Evolutionary conservation across 2,888 invertebrate species (phyloP).

Genomic region (Cylloceria caligata): DNA sequence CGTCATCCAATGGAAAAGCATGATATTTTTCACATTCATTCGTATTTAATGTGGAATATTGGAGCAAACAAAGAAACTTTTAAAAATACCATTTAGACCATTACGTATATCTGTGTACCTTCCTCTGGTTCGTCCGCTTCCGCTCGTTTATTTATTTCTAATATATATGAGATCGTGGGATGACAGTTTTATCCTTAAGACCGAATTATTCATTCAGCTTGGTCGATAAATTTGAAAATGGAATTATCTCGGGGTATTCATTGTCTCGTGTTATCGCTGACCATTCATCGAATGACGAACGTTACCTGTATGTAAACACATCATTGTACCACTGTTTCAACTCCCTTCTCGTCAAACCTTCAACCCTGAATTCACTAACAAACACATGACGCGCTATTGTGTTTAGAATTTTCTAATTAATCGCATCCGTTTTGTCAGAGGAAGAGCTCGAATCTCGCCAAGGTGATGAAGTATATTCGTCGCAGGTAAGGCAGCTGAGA

Average conservation of each 20-base stretch:
- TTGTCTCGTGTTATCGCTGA: not conserved
- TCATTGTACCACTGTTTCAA: conserved; percentile 6
- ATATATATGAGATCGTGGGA: not conserved
- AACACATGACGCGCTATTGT: conserved; percentile 62
- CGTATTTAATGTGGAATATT: too few relatives aligned
- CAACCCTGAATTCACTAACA: conserved; percentile 29
- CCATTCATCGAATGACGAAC: not conserved
- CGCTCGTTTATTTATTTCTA: not conserved
- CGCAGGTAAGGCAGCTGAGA: conserved; percentile 61
- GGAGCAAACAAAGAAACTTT: too few relatives aligned
- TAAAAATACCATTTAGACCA: too few relatives aligned
- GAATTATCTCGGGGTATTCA: not conserved
- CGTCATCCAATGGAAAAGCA: conserved; percentile 14
- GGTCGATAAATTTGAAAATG: not conserved
- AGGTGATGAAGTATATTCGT: conserved; percentile 44
- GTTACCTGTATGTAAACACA: not conserved
- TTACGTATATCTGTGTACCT: not conserved
- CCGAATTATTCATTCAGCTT: not conserved
- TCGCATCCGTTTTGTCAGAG: conserved; percentile 72
- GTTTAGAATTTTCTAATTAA: conserved; percentile 72
- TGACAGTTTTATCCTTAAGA: not conserved
- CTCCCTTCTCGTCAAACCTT: conserved; percentile 18
- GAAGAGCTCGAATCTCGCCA: conserved; percentile 57
- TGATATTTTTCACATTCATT: conserved; percentile 15
- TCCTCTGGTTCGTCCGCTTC: not conserved